Base-by-base conservation (phyloP, 2,113 vertebrate genomes). In the Chloroceryle aenea region DNA sequence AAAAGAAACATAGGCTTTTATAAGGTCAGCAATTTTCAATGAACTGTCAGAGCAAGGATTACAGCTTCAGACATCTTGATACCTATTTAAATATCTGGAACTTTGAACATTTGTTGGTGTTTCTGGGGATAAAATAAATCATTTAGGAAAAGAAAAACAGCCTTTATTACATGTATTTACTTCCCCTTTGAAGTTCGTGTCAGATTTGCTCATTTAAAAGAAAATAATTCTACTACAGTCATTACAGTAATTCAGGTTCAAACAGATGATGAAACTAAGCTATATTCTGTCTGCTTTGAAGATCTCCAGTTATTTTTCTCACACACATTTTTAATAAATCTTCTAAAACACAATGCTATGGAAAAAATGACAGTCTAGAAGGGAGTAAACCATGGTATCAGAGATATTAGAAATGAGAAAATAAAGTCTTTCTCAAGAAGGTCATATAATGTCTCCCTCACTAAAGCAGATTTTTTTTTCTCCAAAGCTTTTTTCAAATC, bases 201-300 rank as follows among this genome's bases (percentile, higher is more conserved):
- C 97, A 96, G 88, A 96, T 96, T 93, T 96, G 50, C 69, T 93
- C 95, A 94, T 97, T 95, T 95, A 82, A 97, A 95, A 91, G 85
- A 95, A 96, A 97, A 97, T 97, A 97, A 97, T 96, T 96, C 96
- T 92, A 95, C 93, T 96, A 91, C 84, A 97, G 87, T 97, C 96
- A 94, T 96, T 96, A 96, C 92, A 93, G 89, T 97, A 97, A 97
- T 97, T 97, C 93, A 90, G 85, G 95, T 97, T 97, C 97, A 97
- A 97, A 97, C 92, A 96, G 82, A 30, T 0, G 34, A 93, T 90
- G 93, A 97, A 97, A 96, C 93, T 81, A 94, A 96, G 91, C 89
- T 88, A 36, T 83, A 96, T 73, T 89, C 78, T 88, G 52, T 93
- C 66, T 96, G 79, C 96, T 97, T 97, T 97, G 96, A 97, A 97